Evolutionary conservation across 2,888 invertebrate species (phyloP), one percentile per base, ranked within the genome.

Genomic region (Scrobipalpa atriplicella): DNA sequence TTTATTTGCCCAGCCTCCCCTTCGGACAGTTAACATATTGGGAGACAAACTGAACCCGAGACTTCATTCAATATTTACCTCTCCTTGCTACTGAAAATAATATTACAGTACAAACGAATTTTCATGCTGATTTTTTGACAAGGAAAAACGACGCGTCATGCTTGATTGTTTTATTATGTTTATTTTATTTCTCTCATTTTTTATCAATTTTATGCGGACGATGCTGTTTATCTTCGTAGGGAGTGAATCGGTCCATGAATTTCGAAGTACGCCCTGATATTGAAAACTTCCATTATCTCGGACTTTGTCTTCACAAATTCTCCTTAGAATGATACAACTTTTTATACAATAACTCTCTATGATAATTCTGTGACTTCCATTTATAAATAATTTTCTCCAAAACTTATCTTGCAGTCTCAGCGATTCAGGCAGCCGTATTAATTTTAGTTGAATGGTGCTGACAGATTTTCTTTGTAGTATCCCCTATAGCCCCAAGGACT

Each of bases 11-110:
- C 73, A 73, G 68, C 73, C 73, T 71, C 68, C 72, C 74, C 77
- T 78, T 78, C 71, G 81, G 85, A 85, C 86, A 84, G 85, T 78
- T 84, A 83, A 85, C 87, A 85, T 87, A 88, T 88, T 85, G 85
- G 75, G 79, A 83, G 78, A 79, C 81, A 80, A 83, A 82, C 82
- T 81, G 72, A 69, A 76, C 67, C 72, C 70, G 77, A 78, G 77
- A 70, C 78, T 83, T 83, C 84, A 82, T 89, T 78, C 80, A 86
- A 85, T 89, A 88, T 89, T 89, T 81, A 86, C 80, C 79, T 72
- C 69, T 70, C 75, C 78, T 79, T 73, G 68, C 67, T 67, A 73
- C 72, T 75, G 67, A 70, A 70, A 74, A 74, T 77, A 71, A 76
- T 74, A 73, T 74, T 71, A 73, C 70, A 70, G 66, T 68, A 64